Percentiles rank a stretch among this genome's conserved stretches.
Conservation (phyloP, 2,113 vertebrate genomes). For the Sterrhoptilus dennistouni region DNA sequence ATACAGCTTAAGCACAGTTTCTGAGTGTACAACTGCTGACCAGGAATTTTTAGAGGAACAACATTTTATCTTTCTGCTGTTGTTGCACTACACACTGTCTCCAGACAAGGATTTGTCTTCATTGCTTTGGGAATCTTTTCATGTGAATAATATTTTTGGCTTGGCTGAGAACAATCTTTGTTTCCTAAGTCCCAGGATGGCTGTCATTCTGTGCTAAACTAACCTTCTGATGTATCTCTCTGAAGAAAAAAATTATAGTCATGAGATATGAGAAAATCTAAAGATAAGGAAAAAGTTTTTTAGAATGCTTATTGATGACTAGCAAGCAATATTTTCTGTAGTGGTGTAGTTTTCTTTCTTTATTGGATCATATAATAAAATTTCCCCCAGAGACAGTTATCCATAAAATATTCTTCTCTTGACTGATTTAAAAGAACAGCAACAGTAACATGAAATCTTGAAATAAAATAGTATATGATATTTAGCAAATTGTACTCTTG, state of each 20-base stretch:
- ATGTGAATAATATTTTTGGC: neutral
- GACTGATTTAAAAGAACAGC: neutral
- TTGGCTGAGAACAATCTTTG: neutral
- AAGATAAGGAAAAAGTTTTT: neutral
- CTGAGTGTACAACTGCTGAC: neutral
- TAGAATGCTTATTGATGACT: neutral
- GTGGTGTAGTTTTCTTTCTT: neutral
- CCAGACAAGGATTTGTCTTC: neutral
- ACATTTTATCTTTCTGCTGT: neutral
- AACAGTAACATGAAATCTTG: neutral
- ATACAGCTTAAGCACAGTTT: conserved; percentile 14
- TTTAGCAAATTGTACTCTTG: neutral
- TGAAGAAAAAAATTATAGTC: neutral
- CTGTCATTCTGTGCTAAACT: neutral
- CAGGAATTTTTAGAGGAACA: neutral
- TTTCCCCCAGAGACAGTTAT: neutral
- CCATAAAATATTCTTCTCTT: neutral
- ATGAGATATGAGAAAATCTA: neutral
- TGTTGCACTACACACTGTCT: neutral
- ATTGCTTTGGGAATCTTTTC: neutral
- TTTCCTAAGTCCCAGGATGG: neutral
- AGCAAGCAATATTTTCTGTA: neutral
- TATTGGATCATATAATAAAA: neutral
- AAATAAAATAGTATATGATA: neutral
- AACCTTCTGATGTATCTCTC: neutral